Base-by-base conservation (phyloP, 2,888 invertebrate species). In the Tetragonisca angustula region DNA sequence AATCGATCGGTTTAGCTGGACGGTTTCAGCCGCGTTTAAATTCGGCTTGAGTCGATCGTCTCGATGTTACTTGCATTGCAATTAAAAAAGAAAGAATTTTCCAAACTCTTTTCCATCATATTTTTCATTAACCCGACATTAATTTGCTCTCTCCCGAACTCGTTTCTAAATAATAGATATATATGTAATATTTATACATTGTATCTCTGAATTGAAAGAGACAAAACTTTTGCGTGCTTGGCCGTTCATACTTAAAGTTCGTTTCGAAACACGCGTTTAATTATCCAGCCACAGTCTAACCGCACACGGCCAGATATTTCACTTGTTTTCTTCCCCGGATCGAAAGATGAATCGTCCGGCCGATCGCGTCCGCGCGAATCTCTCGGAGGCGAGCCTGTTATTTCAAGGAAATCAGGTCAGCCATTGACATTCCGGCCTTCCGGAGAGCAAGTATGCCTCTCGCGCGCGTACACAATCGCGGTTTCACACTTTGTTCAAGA, bases 361-460 rank as follows among this genome's bases (percentile, higher is more conserved):
- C 65, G 52, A 65, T 64, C 54, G n/a, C 24, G 50, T 36, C 43
- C 2, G 69, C 27, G 21, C 68, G 83, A 62, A 76, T 83, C 83
- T 67, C 71, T 54, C 32, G 32, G 52, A 32, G 43, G 19, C 59
- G 52, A 43, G 71, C 64, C 67, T 59, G 65, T 82, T 76, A 71
- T n/a, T 77, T 76, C 65, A 75, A 77, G 50, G 76, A 81, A 84
- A 81, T 76, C 78, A 77, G 86, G 80, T 77, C 81, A 76, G 74
- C 74, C 84, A 87, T 87, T 89, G 86, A 83, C 81, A 86, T 89
- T 89, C 83, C 74, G 83, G 76, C 73, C 43, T 43, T 43, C 43
- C 76, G 79, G 86, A 69, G 83, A 84, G 73, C 84, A 83, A 89
- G 76, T 89, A 86, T 78, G 80, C 69, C 69, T 83, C 77, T 80